phyloP scores from a whole-genome alignment of 2,113 vertebrate species.

The Colius striatus region DNA sequence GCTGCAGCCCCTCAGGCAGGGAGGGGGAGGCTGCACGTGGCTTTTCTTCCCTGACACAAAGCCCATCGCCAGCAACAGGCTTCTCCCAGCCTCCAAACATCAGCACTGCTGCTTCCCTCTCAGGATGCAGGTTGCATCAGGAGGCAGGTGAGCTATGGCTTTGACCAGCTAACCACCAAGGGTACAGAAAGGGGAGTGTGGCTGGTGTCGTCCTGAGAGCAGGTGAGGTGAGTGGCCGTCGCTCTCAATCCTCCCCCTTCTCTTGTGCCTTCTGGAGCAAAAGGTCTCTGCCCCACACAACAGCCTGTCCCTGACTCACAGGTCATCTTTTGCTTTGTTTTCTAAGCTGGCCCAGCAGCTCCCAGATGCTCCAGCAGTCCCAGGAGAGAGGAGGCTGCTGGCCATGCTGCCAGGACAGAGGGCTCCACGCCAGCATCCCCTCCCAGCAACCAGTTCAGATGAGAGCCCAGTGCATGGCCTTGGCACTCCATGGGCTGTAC shows the following conservation, averaged over 20 bases:
- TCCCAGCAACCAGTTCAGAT: not conserved
- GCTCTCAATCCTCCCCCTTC: not conserved
- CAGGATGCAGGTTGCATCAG: not conserved
- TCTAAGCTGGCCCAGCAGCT: not conserved
- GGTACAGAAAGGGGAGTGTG: not conserved
- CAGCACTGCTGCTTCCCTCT: not conserved
- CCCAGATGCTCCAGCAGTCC: not conserved
- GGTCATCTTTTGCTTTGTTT: not conserved
- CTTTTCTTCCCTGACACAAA: constrained; percentile 25
- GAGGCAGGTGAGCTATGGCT: constrained; percentile 54
- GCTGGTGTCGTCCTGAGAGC: constrained; percentile 61
- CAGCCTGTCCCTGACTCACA: not conserved
- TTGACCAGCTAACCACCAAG: constrained; percentile 16
- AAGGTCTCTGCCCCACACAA: not conserved
- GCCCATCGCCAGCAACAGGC: constrained; percentile 67
- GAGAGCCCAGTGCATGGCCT: not conserved
- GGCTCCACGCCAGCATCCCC: not conserved
- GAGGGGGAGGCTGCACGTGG: not conserved
- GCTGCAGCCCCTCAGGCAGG: not conserved
- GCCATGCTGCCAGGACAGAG: not conserved
- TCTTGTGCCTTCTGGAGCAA: not conserved
- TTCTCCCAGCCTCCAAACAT: constrained; percentile 4
- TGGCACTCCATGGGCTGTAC: not conserved
- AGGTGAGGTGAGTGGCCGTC: not conserved
- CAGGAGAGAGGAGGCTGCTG: not conserved